Evolutionary conservation across 23 tunicate genomes (phyloP).

Genomic region (Halocynthia aurantium): DNA sequence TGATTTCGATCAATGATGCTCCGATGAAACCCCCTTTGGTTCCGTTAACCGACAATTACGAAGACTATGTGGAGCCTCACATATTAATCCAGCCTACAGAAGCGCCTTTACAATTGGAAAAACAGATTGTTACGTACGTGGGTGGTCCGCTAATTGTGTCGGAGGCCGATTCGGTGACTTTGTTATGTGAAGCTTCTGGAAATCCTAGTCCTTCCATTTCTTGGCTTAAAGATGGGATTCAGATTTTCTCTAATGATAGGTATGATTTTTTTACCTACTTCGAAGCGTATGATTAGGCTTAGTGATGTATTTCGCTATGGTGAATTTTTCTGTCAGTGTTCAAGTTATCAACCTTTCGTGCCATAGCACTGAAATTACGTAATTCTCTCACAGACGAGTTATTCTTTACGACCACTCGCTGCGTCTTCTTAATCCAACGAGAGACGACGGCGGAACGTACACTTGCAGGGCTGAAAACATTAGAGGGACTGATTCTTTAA

Average conservation of each 20-base stretch:
- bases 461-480: constrained; percentile 61
- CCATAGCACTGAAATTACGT: not conserved
- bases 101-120: constrained; percentile 49
- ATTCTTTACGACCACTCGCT: constrained; percentile 61
- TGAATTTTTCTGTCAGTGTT: not conserved
- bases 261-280: constrained; percentile 5
- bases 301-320: constrained; percentile 4
- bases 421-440: constrained; percentile 44
- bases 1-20: too few relatives aligned
- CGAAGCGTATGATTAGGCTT: constrained; percentile 1
- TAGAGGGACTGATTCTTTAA: constrained; percentile 31
- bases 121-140: constrained; percentile 66
- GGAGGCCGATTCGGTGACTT: constrained; percentile 55
- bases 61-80: not conserved
- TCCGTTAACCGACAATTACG: too few relatives aligned
- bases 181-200: constrained; percentile 82
- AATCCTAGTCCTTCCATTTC: constrained; percentile 26
- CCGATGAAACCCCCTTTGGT: too few relatives aligned
- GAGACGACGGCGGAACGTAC: constrained; percentile 63
- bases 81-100: constrained; percentile 47
- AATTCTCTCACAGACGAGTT: constrained; percentile 25
- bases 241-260: constrained; percentile 2
- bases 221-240: constrained; percentile 53
- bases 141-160: constrained; percentile 69
- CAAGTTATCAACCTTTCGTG: not conserved